Conservation (phyloP, 2,888 invertebrate species). For the Baccha elongata region DNA sequence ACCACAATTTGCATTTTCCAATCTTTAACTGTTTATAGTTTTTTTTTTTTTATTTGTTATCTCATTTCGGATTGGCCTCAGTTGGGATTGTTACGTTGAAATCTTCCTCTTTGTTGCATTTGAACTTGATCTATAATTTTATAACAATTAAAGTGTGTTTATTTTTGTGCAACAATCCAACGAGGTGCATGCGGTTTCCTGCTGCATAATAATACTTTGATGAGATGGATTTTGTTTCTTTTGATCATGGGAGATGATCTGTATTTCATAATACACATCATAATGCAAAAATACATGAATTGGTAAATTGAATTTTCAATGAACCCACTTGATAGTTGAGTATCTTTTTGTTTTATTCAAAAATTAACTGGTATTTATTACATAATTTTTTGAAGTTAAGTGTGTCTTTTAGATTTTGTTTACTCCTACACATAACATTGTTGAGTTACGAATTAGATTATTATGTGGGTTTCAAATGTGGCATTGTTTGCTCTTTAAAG, state of each 20-base stretch:
- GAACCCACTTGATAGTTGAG: constrained; percentile 11
- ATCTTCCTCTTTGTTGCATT: constrained; percentile 45
- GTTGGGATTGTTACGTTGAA: constrained; percentile 12
- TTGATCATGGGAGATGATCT: constrained; percentile 7
- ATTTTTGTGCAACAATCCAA: constrained; percentile 29
- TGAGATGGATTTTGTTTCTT: not conserved
- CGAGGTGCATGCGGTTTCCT: constrained; percentile 48
- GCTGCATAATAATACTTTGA: constrained; percentile 21
- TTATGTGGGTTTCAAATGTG: not conserved
- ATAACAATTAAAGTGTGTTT: constrained; percentile 29
- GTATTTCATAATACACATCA: constrained; percentile 17
- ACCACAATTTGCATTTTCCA: constrained; percentile 63
- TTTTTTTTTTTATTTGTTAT: constrained; percentile 23
- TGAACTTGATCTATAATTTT: constrained; percentile 70
- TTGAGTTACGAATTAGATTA: not conserved
- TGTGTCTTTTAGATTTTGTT: constrained; percentile 5
- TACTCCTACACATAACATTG: not conserved
- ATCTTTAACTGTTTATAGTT: constrained; percentile 10
- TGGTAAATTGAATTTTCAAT: constrained; percentile 6
- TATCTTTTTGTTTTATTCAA: not conserved
- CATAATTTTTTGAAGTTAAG: constrained; percentile 10
- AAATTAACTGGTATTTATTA: constrained; percentile 13
- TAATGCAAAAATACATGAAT: constrained; percentile 10
- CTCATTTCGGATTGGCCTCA: constrained; percentile 35
- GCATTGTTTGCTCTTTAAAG: not conserved